Conservation (phyloP, 2,113 vertebrate genomes). For the Columba janthina region DNA sequence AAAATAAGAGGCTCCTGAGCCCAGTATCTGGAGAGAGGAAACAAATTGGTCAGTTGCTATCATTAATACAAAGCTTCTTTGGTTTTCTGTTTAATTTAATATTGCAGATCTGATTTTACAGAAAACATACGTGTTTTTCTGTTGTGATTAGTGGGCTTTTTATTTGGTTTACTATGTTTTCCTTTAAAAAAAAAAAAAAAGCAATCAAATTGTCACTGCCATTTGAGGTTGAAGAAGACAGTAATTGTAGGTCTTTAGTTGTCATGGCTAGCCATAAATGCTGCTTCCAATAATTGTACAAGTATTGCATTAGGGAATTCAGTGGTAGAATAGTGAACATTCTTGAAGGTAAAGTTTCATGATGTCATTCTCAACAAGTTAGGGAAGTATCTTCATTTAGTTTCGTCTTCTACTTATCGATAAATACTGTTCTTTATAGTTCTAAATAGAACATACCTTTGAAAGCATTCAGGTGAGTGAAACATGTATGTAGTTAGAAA, state of each 20-base stretch:
- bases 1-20: not conserved
- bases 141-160: not conserved
- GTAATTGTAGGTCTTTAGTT: not conserved
- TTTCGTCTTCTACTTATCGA: not conserved
- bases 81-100: not conserved
- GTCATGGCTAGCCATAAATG: not conserved
- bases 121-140: not conserved
- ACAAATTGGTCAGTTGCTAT: not conserved
- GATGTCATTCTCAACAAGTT: not conserved
- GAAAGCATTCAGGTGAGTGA: slow-evolving; percentile 9
- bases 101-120: not conserved
- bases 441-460: not conserved
- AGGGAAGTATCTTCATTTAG: not conserved
- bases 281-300: not conserved
- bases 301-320: not conserved
- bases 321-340: rapidly evolving
- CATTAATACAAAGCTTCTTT: not conserved
- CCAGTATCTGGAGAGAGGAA: not conserved
- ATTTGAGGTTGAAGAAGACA: not conserved
- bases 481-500: not conserved
- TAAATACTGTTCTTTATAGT: not conserved
- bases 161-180: not conserved
- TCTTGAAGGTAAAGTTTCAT: not conserved
- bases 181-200: not conserved
- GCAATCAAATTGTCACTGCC: not conserved